Conservation (phyloP, 2,888 invertebrate species). For the Diarsia rubi region DNA sequence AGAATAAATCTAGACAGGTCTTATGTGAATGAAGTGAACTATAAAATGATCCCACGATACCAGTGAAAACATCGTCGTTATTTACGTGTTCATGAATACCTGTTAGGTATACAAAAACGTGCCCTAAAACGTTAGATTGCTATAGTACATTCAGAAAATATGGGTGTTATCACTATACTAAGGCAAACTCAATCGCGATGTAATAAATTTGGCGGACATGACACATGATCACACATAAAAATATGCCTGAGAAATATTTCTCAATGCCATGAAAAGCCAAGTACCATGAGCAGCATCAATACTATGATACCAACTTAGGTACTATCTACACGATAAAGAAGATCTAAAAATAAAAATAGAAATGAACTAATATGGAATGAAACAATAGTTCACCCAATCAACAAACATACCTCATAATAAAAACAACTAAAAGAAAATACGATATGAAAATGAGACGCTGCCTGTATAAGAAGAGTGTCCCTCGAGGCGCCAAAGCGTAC, state of each 20-base stretch:
- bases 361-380: not conserved
- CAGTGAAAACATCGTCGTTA: not conserved
- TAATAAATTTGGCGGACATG: not conserved
- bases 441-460: conserved; percentile 16
- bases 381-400: conserved; percentile 9
- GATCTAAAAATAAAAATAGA: not conserved
- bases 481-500: conserved; percentile 37
- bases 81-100: not conserved
- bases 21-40: not conserved
- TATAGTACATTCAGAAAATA: not conserved
- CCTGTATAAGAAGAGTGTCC: conserved; percentile 12
- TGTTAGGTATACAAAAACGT: not conserved
- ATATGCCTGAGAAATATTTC: not conserved
- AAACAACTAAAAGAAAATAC: conserved; percentile 23
- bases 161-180: not conserved
- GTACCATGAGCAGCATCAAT: no score
- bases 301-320: no score
- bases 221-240: not conserved
- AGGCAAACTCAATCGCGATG: not conserved
- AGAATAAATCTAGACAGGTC: not conserved
- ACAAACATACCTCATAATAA: not conserved
- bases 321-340: no score
- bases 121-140: not conserved
- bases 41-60: not conserved
- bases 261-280: no score